Conservation (phyloP, 1,140 invertebrate species). For the Drosophila lini region DNA sequence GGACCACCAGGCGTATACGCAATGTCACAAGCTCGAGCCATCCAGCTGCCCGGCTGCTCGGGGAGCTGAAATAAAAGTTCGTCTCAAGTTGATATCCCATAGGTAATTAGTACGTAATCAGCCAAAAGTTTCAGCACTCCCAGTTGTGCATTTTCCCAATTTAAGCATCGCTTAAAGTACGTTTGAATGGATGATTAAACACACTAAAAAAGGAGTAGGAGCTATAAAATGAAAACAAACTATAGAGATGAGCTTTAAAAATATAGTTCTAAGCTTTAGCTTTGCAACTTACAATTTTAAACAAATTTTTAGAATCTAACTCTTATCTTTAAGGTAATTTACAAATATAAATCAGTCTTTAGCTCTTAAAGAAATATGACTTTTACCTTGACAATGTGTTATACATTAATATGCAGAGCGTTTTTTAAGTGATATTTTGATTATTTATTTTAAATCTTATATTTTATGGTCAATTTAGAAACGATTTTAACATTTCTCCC, state of each 20-base stretch:
- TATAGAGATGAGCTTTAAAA: too few relatives aligned
- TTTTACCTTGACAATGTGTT: too few relatives aligned
- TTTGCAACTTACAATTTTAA: neutral
- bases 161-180: neutral
- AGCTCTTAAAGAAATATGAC: neutral
- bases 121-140: neutral
- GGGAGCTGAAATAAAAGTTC: constrained; percentile 20
- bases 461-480: too few relatives aligned
- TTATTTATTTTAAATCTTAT: neutral
- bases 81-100: constrained; percentile 18
- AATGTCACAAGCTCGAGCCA: neutral
- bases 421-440: too few relatives aligned
- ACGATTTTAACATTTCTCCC: neutral
- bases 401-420: neutral
- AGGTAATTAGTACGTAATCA: constrained; percentile 29
- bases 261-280: neutral
- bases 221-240: neutral
- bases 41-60: neutral
- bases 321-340: too few relatives aligned
- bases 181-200: neutral
- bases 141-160: constrained; percentile 10
- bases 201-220: neutral
- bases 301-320: neutral
- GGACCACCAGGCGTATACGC: constrained; percentile 52
- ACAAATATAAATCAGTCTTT: too few relatives aligned